A percentile compares a stretch with the other conserved stretches of the same genome.
Evolutionary conservation across 2,113 vertebrate genomes (phyloP).

Genomic region (Tupaia tana): DNA sequence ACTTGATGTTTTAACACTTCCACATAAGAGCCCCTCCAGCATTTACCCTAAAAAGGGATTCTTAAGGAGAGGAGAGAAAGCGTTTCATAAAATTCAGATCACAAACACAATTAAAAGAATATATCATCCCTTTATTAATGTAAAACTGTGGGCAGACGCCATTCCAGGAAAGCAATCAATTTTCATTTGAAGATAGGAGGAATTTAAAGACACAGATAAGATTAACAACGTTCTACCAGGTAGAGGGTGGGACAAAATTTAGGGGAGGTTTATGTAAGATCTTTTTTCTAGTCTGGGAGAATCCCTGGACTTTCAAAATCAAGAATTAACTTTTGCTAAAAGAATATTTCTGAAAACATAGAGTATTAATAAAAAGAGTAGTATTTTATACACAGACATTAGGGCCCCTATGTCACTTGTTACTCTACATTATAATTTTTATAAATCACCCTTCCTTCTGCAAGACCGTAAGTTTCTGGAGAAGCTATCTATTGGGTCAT

Average conservation of each 20-base stretch:
- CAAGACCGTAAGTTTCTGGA: neutral
- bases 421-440: neutral
- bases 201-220: slow-evolving; percentile 46
- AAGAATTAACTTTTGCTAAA: neutral
- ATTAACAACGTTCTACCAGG: neutral
- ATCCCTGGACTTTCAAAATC: neutral
- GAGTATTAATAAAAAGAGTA: neutral
- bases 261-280: neutral
- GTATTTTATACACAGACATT: neutral
- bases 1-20: slow-evolving; percentile 84
- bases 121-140: slow-evolving; percentile 41
- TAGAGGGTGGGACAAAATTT: neutral
- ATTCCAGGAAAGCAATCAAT: slow-evolving; percentile 45
- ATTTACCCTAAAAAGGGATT: slow-evolving; percentile 75
- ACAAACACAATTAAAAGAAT: slow-evolving; percentile 67
- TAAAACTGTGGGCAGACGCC: slow-evolving; percentile 10
- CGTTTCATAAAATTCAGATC: slow-evolving; percentile 46
- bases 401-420: neutral
- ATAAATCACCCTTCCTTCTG: neutral
- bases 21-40: slow-evolving; percentile 83
- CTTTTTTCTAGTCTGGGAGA: neutral
- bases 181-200: slow-evolving; percentile 37
- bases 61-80: slow-evolving; percentile 65
- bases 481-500: neutral
- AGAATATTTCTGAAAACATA: neutral